Evolutionary conservation across 2,113 vertebrate genomes (phyloP).

Genomic region (Nothocercus julius): DNA sequence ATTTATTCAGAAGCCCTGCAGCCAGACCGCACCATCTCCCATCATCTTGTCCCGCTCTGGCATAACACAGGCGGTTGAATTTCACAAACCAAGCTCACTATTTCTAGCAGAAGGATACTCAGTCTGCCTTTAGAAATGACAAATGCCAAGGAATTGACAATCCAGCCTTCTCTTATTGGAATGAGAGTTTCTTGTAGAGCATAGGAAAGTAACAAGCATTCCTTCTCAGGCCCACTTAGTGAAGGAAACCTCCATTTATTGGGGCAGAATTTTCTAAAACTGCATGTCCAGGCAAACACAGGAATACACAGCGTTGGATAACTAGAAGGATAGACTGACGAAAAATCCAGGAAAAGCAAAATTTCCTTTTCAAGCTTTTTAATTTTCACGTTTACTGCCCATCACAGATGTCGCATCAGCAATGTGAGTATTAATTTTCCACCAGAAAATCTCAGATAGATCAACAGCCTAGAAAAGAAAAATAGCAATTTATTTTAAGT

Average conservation of each 20-base stretch:
- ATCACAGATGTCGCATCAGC: not conserved
- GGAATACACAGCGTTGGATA: not conserved
- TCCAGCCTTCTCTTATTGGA: not conserved
- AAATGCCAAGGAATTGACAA: not conserved
- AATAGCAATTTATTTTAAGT: not conserved
- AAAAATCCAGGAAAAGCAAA: not conserved
- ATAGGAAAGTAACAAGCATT: not conserved
- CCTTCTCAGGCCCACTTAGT: not conserved
- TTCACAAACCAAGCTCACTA: not conserved
- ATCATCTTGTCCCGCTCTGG: not conserved
- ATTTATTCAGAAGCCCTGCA: constrained; percentile 18
- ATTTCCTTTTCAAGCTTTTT: not conserved
- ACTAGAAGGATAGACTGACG: not conserved
- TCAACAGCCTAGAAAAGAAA: not conserved
- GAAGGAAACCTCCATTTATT: not conserved
- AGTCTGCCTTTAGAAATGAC: not conserved
- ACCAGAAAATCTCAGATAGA: not conserved
- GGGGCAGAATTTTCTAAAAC: not conserved
- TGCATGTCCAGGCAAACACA: not conserved
- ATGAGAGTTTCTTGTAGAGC: not conserved
- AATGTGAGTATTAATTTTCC: not conserved
- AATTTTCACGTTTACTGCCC: not conserved
- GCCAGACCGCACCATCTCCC: not conserved
- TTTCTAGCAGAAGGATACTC: not conserved
- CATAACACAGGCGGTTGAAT: not conserved